A percentile compares a stretch with the other conserved stretches of the same genome.
phyloP scores from a whole-genome alignment of 2,888 invertebrate genomes.

The Pedicia rivosa region DNA sequence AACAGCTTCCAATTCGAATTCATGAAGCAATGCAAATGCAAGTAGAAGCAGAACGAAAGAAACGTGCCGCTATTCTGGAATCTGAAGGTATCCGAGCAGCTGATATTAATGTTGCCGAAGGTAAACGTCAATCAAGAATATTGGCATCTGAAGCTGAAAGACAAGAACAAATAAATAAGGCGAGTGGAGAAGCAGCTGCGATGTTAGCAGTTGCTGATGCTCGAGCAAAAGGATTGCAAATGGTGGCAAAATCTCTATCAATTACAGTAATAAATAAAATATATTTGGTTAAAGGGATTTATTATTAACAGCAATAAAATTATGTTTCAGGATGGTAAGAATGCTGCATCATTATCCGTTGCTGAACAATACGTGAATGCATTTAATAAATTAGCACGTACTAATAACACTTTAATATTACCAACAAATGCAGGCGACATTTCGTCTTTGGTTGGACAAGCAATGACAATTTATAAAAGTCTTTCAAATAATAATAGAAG shows the following conservation, averaged over 20 bases:
- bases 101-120: slow-evolving; percentile 96
- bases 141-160: slow-evolving; percentile 90
- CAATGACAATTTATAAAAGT: slow-evolving; percentile 26
- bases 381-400: slow-evolving; percentile 83
- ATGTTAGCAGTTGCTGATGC: slow-evolving; percentile 85
- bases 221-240: slow-evolving; percentile 63
- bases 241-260: slow-evolving; percentile 49
- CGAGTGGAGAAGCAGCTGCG: slow-evolving; percentile 82
- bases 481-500: slow-evolving; percentile 15
- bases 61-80: slow-evolving; percentile 91
- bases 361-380: slow-evolving; percentile 95
- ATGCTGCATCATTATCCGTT: slow-evolving; percentile 81
- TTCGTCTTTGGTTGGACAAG: slow-evolving; percentile 25
- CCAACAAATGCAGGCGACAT: slow-evolving; percentile 67
- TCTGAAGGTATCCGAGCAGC: slow-evolving; percentile 87
- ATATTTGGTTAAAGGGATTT: background rate
- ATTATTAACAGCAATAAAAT: background rate
- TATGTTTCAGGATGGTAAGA: slow-evolving; percentile 51
- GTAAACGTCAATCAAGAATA: slow-evolving; percentile 80
- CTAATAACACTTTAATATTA: slow-evolving; percentile 85
- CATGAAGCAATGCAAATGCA: slow-evolving; percentile 99
- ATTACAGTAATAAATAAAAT: slow-evolving; percentile 18
- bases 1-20: slow-evolving; percentile 73
- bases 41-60: slow-evolving; percentile 95
- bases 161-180: slow-evolving; percentile 88